phyloP scores from a whole-genome alignment of 2,888 invertebrate species.

The Agrotis exclamationis region DNA sequence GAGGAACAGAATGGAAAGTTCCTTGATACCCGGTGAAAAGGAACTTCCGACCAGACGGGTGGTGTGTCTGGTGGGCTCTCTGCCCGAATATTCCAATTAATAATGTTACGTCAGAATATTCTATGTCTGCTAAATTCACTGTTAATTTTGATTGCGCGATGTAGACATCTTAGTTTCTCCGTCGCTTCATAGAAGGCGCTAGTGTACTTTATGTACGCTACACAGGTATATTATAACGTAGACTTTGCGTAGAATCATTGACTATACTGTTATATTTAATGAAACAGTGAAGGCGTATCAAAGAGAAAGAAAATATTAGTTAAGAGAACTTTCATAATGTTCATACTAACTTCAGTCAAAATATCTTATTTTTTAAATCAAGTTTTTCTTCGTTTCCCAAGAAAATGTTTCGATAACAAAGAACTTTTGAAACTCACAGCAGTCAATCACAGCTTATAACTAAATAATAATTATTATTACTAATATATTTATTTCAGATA shows the following conservation, averaged over 20 bases:
- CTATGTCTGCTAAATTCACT: too few species aligned
- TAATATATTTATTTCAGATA: too few species aligned
- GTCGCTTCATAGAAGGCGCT: too few species aligned
- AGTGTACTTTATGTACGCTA: too few species aligned
- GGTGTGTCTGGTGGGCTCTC: too few species aligned
- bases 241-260: background rate
- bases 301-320: background rate
- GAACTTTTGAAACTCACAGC: background rate
- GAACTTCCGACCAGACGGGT: too few species aligned
- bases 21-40: too few species aligned
- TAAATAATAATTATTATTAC: constrained; percentile 3
- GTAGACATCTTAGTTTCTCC: too few species aligned
- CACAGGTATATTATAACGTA: background rate
- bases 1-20: too few species aligned
- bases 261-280: background rate
- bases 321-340: constrained; percentile 4
- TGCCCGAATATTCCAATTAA: too few species aligned
- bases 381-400: background rate
- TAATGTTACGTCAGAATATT: too few species aligned
- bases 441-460: background rate
- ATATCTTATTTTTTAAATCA: background rate
- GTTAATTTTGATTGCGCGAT: too few species aligned
- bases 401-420: background rate
- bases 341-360: background rate
- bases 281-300: background rate